phyloP scores from a whole-genome alignment of 2,888 invertebrate species.

The Drosophila neotestacea region DNA sequence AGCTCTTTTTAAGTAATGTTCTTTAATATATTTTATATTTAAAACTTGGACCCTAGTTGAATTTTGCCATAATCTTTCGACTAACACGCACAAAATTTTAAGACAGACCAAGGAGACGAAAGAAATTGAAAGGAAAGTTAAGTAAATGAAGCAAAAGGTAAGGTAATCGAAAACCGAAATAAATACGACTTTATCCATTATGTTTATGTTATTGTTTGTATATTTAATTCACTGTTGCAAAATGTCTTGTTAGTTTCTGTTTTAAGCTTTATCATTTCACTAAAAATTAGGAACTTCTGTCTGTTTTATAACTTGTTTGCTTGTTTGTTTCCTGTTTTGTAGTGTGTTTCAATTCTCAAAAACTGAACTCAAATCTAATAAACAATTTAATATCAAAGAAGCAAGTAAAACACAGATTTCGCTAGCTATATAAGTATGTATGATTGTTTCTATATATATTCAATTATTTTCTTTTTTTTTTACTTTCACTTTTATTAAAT shows the following conservation, averaged over 20 bases:
- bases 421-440: constrained; percentile 68
- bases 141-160: constrained; percentile 49
- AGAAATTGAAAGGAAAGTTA: constrained; percentile 36
- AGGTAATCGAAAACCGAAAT: constrained; percentile 31
- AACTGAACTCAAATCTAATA: constrained; percentile 49
- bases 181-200: not conserved
- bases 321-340: constrained; percentile 27
- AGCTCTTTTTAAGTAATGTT: constrained; percentile 26
- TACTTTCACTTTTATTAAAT: constrained; percentile 39
- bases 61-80: constrained; percentile 70
- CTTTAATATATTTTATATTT: constrained; percentile 67
- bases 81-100: constrained; percentile 54
- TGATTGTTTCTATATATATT: constrained; percentile 41
- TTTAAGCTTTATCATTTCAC: constrained; percentile 68
- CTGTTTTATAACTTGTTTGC: constrained; percentile 63
- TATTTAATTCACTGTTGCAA: constrained; percentile 77
- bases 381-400: constrained; percentile 57
- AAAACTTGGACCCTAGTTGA: constrained; percentile 82
- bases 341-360: constrained; percentile 39
- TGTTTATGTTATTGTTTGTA: constrained; percentile 36
- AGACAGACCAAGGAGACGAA: constrained; percentile 64
- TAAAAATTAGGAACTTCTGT: constrained; percentile 81
- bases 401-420: constrained; percentile 68
- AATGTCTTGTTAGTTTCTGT: constrained; percentile 53
- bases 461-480: constrained; percentile 38